Evolutionary conservation across 2,113 vertebrate species (phyloP), one percentile per base, ranked within the genome.

Genomic region (Struthidea cinerea): DNA sequence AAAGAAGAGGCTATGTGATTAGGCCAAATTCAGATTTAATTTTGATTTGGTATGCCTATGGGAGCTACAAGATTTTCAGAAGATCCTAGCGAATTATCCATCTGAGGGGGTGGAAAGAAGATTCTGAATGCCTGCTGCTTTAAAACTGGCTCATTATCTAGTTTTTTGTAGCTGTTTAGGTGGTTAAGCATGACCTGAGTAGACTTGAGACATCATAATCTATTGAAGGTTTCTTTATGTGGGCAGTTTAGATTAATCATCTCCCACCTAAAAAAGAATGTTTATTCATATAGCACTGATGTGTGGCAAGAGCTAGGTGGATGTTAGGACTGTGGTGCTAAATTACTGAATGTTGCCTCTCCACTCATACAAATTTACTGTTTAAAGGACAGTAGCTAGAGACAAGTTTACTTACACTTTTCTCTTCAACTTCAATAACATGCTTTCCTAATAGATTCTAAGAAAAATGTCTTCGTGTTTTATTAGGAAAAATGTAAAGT

Each of bases 241-340:
- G 33, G 35, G 35, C 13, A 73, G 77, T 73, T 23, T 44, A 50
- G 46, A 42, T 80, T 12, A 55, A 80, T 33, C 15, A 27, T 59
- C 20, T 90, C 74, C 42, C 50, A 77, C 59, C 53, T 61, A 21
- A 76, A 65, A 86, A 73, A 33, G 8, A 59, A 19, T 4, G 1
- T 57, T 85, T 17, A 19, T 76, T 88, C 0, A 0, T 52, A 5
- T 63, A 82, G 16, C 1, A 2, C 55, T 27, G 69, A 18, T 59
- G 9, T n/a, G n/a, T 61, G 41, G 52, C 47, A 70, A 60, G 47
- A 65, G 26, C 33, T 74, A 26, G 21, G 9, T 79, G 46, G 32
- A 27, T 53, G 27, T 52, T 71, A 27, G 44, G 35, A 10, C 50
- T 80, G n/a, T 52, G 32, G 7, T 60, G 27, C 20, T 65, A 8